Base-by-base conservation (phyloP, 1,140 invertebrate species). In the Meloidogyne exigua region DNA sequence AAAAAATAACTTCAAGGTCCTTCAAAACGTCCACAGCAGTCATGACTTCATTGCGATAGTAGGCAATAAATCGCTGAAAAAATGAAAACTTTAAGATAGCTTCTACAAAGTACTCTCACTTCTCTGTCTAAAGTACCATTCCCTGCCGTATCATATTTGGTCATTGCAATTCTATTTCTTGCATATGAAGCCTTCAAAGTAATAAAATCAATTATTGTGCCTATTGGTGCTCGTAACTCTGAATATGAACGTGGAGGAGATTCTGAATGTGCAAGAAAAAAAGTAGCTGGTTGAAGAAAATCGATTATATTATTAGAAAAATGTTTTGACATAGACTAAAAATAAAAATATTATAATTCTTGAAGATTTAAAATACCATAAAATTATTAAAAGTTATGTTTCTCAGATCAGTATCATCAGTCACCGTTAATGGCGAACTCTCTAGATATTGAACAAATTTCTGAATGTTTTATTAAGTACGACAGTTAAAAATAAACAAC, bases 61-160 rank as follows among this genome's bases (percentile, higher is more conserved):
- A 78, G 25, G 65, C 75, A 23, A 21, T 67, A 44, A 78, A 44
- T 68, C 78, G 76, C 76, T 78, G 12, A 66, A 78, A 65, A 42
- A 12, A 70, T 42, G 42, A 62, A 49, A 39, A n/a, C 15, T 69
- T 36, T 28, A 25, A 5, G n/a, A 36, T n/a, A n/a, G n/a, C n/a
- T n/a, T n/a, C n/a, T n/a, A n/a, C n/a, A n/a, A n/a, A 18, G 32
- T 49, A n/a, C 10, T 62, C 18, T 57, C 12, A 76, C 75, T 26
- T 76, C 66, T 23, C 62, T 72, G n/a, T 25, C 28, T 44, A 76
- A 64, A 57, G 25, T 64, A 12, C 75, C 75, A 21, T 65, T 75
- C 18, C 66, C 39, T 5, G 42, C 28, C 36, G 39, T 13, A 62
- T 76, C 75, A 65, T 76, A 76, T 65, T n/a, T 32, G 7, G 69